A percentile compares a stretch with the other conserved stretches of the same genome.
Evolutionary conservation across 2,888 invertebrate species (phyloP).

Genomic region (Operophtera brumata): DNA sequence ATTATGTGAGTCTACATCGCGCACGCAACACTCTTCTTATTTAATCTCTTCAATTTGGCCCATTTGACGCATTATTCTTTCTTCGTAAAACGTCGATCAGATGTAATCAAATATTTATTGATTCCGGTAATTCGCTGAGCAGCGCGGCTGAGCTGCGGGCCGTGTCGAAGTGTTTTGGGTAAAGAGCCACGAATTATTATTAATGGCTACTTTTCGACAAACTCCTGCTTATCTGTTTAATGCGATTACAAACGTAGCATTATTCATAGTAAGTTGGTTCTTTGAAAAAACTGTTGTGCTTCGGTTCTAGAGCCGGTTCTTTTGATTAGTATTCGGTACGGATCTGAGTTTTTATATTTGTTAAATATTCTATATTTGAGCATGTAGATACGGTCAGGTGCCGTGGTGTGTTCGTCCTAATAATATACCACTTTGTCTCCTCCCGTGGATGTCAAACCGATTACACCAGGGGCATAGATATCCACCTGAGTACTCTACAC

Average conservation of each 20-base stretch:
- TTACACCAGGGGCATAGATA: no score
- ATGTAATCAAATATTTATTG: conserved; percentile 57
- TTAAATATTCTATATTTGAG: no score
- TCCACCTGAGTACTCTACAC: no score
- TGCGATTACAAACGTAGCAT: conserved; percentile 22
- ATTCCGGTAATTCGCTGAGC: conserved; percentile 53
- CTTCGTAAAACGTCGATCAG: conserved; percentile 41
- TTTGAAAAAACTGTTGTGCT: no score
- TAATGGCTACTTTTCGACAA: conserved; percentile 40
- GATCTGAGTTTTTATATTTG: neutral
- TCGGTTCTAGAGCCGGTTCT: no score
- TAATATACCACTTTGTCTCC: no score
- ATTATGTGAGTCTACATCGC: neutral
- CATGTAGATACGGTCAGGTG: no score
- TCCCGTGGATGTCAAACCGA: no score
- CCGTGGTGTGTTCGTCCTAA: no score
- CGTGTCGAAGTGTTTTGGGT: conserved; percentile 31
- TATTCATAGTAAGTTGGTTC: neutral
- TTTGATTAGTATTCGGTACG: no score
- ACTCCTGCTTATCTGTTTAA: conserved; percentile 35
- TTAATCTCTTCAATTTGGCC: conserved; percentile 33
- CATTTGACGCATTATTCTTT: conserved; percentile 35
- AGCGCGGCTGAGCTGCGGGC: conserved; percentile 30
- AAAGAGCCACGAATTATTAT: conserved; percentile 49
- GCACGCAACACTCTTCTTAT: conserved; percentile 10